Percentiles rank a stretch among this genome's conserved stretches.
Conservation (phyloP, 2,113 vertebrate genomes). For the Daphoenositta chrysoptera region DNA sequence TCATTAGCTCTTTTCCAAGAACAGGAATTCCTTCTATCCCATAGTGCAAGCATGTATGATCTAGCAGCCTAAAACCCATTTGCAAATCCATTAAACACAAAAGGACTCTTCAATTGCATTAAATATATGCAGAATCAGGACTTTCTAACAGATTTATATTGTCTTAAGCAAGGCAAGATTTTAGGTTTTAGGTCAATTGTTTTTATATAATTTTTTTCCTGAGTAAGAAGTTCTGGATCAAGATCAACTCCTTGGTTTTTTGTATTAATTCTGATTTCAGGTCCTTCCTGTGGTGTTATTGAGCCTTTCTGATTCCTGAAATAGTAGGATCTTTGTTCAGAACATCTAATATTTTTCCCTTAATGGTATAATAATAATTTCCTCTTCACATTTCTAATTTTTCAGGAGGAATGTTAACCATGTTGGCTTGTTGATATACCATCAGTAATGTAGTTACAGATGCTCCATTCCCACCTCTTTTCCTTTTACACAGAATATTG, state of each 20-base stretch:
- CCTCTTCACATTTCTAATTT: neutral
- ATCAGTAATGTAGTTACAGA: neutral
- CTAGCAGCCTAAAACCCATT: neutral
- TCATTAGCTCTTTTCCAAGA: slow-evolving; percentile 44
- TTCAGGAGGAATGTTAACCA: neutral
- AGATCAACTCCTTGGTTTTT: neutral
- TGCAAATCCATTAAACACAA: neutral
- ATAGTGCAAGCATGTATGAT: neutral
- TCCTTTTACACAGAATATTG: neutral
- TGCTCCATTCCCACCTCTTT: neutral
- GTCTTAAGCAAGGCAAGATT: neutral
- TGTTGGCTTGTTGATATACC: neutral
- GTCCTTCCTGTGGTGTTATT: neutral
- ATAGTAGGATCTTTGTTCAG: neutral
- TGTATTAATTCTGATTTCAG: neutral
- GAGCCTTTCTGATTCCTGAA: neutral
- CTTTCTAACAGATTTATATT: neutral
- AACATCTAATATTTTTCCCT: neutral
- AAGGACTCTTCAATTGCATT: neutral
- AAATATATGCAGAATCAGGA: neutral
- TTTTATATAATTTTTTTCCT: neutral
- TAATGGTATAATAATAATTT: neutral
- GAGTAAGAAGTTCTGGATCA: neutral
- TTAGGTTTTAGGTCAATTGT: neutral
- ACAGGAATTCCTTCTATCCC: neutral